Conservation (phyloP, 2,113 vertebrate species). For the Carollia perspicillata region DNA sequence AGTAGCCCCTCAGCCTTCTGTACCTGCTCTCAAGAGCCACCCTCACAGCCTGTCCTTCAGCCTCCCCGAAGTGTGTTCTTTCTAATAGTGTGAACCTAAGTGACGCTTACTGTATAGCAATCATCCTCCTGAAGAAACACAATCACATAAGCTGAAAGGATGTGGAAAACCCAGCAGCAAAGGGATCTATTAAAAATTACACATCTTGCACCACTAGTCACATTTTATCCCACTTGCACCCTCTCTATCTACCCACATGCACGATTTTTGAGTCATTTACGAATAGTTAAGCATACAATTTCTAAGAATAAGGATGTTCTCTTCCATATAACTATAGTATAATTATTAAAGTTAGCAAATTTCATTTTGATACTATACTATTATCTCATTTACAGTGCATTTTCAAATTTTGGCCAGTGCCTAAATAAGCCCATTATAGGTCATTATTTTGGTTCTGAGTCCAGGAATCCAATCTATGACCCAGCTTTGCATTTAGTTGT, state of each 20-base stretch:
- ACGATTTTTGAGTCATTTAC: neutral
- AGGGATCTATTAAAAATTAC: neutral
- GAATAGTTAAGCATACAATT: neutral
- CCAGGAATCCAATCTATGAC: neutral
- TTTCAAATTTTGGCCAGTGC: neutral
- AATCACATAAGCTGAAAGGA: neutral
- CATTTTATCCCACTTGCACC: neutral
- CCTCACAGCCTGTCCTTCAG: no score
- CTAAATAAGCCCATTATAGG: neutral
- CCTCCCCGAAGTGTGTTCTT: neutral
- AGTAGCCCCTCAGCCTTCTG: neutral
- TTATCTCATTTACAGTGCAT: neutral
- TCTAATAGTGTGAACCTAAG: neutral
- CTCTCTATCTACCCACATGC: neutral
- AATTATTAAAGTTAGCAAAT: slow-evolving; percentile 35
- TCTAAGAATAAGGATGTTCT: slow-evolving; percentile 23
- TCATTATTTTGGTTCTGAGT: neutral
- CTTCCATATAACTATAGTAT: neutral
- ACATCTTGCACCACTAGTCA: neutral
- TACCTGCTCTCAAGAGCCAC: neutral
- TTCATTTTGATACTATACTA: neutral
- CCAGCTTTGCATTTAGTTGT: neutral
- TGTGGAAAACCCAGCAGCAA: neutral
- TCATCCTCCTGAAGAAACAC: neutral
- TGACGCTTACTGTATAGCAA: neutral